Evolutionary conservation across 2,888 invertebrate genomes (phyloP).

Genomic region (Noctua janthina): DNA sequence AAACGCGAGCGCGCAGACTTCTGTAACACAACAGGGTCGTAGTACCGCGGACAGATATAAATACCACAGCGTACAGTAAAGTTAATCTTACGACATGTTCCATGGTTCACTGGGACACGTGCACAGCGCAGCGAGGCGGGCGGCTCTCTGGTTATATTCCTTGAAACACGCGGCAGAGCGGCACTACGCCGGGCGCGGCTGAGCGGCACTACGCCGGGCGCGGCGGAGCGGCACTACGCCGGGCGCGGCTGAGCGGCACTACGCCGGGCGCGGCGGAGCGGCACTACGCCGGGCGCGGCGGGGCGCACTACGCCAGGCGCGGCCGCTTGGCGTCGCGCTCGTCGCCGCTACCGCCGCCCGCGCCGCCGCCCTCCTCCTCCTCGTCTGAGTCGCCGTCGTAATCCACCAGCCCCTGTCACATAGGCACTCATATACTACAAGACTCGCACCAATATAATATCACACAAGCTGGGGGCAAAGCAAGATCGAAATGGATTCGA

Average conservation of each 20-base stretch:
- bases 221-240: slow-evolving; percentile 70
- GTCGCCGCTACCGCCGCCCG: slow-evolving; percentile 70
- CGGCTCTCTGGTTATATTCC: slow-evolving; percentile 81
- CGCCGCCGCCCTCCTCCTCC: slow-evolving; percentile 92
- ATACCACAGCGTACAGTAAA: slow-evolving; percentile 64
- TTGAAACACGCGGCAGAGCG: slow-evolving; percentile 73
- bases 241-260: slow-evolving; percentile 70
- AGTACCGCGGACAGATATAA: slow-evolving; percentile 56
- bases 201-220: slow-evolving; percentile 17
- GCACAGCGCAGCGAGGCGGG: slow-evolving; percentile 78
- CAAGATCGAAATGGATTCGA: slow-evolving; percentile 33
- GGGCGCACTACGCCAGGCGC: slow-evolving; percentile 87
- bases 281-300: slow-evolving; percentile 71
- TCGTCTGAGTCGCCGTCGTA: slow-evolving; percentile 99
- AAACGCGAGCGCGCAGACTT: slow-evolving; percentile 5
- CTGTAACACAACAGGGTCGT: slow-evolving; percentile 26
- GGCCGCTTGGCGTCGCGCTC: slow-evolving; percentile 93
- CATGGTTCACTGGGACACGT: slow-evolving; percentile 73
- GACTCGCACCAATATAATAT: slow-evolving; percentile 13
- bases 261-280: slow-evolving; percentile 78
- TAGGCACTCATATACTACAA: slow-evolving; percentile 33
- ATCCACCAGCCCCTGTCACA: slow-evolving; percentile 96
- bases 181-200: slow-evolving; percentile 16
- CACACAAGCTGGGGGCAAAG: slow-evolving; percentile 48
- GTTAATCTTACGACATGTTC: slow-evolving; percentile 66